Conservation (phyloP, 2,797 vertebrate species). For the Acipenser transmontanus region DNA sequence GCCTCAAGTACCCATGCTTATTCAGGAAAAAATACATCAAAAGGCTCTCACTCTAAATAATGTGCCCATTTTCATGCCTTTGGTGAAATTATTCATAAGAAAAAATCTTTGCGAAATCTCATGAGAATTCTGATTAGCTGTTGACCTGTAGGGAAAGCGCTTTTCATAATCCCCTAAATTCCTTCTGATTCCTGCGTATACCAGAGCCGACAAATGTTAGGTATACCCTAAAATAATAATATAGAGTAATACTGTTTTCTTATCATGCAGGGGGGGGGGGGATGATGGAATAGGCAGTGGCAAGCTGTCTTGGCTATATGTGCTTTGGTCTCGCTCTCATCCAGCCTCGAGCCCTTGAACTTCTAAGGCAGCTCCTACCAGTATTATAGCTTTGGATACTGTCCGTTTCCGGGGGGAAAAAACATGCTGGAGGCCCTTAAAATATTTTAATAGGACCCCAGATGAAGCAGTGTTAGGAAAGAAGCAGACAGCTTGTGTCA, state of each 20-base stretch:
- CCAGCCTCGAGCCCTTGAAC: conserved; percentile 54
- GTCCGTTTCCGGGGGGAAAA: conserved; percentile 44
- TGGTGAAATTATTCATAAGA: conserved; percentile 98
- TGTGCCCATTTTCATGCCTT: conserved; percentile 83
- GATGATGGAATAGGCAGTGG: conserved; percentile 45
- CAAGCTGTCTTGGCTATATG: conserved; percentile 47
- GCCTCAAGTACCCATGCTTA: conserved; percentile 86
- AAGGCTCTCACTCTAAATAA: conserved; percentile 92
- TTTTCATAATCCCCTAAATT: conserved; percentile 80
- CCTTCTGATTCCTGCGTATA: conserved; percentile 70
- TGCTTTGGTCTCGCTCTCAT: conserved; percentile 43
- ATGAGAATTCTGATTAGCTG: conserved; percentile 93
- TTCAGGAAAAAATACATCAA: conserved; percentile 93
- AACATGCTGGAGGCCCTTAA: conserved; percentile 43
- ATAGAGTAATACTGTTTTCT: conserved; percentile 73
- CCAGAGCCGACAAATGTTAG: conserved; percentile 64
- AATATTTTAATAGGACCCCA: conserved; percentile 44
- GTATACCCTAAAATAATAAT: conserved; percentile 79
- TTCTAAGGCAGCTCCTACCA: conserved; percentile 4
- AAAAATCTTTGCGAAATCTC: conserved; percentile 84
- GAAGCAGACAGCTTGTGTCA: conserved; percentile 44
- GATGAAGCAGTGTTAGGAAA: conserved; percentile 40
- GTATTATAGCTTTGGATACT: conserved; percentile 33
- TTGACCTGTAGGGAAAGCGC: conserved; percentile 89
- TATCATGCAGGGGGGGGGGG: conserved; percentile 57